Conservation (phyloP, 2,797 vertebrate species). For the Poliocrania exsul region DNA sequence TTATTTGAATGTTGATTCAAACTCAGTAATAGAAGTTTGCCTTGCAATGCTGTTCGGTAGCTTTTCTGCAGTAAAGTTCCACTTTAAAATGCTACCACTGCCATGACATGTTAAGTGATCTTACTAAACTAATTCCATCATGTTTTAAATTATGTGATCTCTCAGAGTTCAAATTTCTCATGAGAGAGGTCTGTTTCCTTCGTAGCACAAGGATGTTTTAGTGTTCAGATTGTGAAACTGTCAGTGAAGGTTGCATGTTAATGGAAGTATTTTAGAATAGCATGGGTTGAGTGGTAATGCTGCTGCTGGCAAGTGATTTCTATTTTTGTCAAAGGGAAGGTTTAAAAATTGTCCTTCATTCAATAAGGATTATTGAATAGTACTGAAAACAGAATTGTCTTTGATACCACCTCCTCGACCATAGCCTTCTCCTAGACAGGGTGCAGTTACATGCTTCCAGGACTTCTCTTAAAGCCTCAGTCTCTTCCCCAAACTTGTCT, state of each 20-base stretch:
- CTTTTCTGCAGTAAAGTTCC: neutral
- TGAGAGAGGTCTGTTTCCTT: neutral
- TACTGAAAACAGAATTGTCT: neutral
- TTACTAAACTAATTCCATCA: neutral
- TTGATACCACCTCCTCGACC: neutral
- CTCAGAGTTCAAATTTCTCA: neutral
- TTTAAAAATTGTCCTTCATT: neutral
- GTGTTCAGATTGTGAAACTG: neutral
- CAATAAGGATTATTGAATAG: neutral
- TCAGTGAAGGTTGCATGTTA: neutral
- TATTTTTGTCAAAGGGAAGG: neutral
- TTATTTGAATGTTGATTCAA: neutral
- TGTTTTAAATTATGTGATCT: neutral
- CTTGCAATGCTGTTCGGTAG: neutral
- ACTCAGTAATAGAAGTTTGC: neutral
- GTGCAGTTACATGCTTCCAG: neutral
- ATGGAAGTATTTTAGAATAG: neutral
- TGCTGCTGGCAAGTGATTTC: neutral
- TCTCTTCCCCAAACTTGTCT: neutral
- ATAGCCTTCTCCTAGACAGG: neutral
- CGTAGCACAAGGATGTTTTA: neutral
- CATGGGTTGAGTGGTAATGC: neutral
- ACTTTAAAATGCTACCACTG: neutral
- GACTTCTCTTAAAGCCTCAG: neutral
- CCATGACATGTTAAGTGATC: neutral